Base-by-base conservation (phyloP, 2,113 vertebrate genomes). In the Globicephala melas region DNA sequence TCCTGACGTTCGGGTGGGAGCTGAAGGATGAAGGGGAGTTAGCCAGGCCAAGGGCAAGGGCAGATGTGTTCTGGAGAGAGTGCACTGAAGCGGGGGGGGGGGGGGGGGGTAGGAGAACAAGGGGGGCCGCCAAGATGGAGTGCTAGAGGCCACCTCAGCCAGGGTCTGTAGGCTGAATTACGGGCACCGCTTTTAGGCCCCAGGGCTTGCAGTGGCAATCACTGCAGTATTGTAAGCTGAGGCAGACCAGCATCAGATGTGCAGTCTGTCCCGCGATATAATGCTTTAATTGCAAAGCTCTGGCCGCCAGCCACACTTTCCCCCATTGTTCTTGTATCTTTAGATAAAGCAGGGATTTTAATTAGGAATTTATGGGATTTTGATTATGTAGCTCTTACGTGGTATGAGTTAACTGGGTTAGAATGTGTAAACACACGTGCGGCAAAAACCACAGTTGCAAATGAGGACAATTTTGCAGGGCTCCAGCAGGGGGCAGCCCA, bases 81-180 rank as follows among this genome's bases (percentile, higher is more conserved):
- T 68, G 33, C 5, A 28, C 38, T 4, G 3, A 5, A 25, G 18
- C 0, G 2, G 26, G 31, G 0, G 41, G 41, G 1, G 41, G 62
- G 0, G 68, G 31, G 4, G 10, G 53, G 13, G 68, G 25, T 8
- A 33, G 1, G 41, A 68, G 67, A 36, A 17, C 1, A 3, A 68
- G 18, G 55, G 0, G 8, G 11, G 7, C 6, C 2, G 11, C 1
- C 7, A 21, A 23, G 68, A 81, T 3, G 23, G 60, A 41, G 70
- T 44, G 33, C 1, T 0, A 20, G 73, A 68, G 65, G 62, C 11
- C 33, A 38, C 47, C 15, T 58, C 91, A 25, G 44, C 89, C 47
- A n/a, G 25, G 10, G 33, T 76, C 12, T 11, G 17, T 1, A n/a
- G 50, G 18, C 81, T 63, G 31, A 47, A 41, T 26, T 11, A 18